Conservation (phyloP, 2,113 vertebrate species). For the Pavo muticus region DNA sequence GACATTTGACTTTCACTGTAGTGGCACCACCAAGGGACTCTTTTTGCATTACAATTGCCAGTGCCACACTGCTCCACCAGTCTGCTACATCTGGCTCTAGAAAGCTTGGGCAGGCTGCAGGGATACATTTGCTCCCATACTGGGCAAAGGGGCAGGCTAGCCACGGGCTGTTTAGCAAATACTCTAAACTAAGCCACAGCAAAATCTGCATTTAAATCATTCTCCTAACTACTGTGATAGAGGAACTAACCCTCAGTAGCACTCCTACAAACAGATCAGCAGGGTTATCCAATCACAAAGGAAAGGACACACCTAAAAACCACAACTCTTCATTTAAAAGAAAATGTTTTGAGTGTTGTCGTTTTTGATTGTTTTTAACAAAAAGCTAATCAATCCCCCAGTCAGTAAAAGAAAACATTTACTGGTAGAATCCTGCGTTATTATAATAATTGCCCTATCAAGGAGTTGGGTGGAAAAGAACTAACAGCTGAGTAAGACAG, state of each 20-base stretch:
- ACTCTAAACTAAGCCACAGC: not conserved
- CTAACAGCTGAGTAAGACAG: not conserved
- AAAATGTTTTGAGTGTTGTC: not conserved
- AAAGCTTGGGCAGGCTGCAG: not conserved
- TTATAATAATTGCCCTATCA: not conserved
- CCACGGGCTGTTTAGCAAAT: not conserved
- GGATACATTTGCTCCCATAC: not conserved
- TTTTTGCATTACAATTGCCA: accelerated
- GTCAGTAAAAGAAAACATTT: not conserved
- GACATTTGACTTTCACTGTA: not conserved
- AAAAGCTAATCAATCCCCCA: accelerated
- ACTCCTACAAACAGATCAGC: not conserved
- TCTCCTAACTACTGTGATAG: not conserved
- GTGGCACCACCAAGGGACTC: accelerated
- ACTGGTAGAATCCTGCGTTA: not conserved
- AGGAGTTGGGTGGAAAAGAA: not conserved
- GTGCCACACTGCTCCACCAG: not conserved
- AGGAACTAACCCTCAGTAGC: not conserved
- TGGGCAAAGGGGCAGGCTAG: not conserved
- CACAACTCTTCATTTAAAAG: not conserved
- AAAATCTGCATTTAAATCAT: not conserved
- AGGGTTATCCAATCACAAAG: not conserved
- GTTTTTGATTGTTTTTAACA: too few species aligned
- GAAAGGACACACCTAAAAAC: not conserved
- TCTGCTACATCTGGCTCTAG: accelerated